These are phyloP conservation scores for Petaurus breviceps DNA, from an alignment of 2,113 vertebrate species.

Conservation along the genomic window DNA sequence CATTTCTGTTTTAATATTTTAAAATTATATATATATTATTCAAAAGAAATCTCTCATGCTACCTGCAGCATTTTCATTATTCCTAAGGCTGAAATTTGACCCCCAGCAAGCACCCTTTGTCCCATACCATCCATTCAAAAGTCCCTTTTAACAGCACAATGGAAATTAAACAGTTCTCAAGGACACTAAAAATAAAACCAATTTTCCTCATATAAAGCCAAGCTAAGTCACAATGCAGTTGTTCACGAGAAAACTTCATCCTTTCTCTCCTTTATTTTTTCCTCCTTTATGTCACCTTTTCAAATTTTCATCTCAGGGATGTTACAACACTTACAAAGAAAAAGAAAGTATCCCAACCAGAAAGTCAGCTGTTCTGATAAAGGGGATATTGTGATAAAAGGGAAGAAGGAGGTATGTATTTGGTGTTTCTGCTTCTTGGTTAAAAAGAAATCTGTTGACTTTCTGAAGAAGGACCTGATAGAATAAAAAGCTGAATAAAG, in stretches of 20 bases:
- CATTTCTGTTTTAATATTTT: conserved; percentile 6
- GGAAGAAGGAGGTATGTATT: neutral
- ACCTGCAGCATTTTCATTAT: neutral
- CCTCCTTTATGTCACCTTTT: neutral
- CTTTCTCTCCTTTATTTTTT: neutral
- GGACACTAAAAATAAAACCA: neutral
- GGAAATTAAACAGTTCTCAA: neutral
- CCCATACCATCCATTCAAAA: neutral
- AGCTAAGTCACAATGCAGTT: neutral
- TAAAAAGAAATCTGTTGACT: conserved; percentile 43
- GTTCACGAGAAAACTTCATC: neutral
- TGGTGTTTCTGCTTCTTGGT: neutral
- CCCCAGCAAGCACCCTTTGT: neutral
- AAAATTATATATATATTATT: neutral
- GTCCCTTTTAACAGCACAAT: neutral
- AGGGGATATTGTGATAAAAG: neutral
- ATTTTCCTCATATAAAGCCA: neutral
- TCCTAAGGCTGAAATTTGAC: neutral
- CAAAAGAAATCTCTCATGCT: neutral
- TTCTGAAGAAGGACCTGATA: conserved; percentile 52
- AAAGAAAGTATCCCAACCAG: neutral
- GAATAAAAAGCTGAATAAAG: conserved; percentile 70
- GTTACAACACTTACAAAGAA: neutral
- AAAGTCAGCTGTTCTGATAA: neutral
- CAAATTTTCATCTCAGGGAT: neutral